Evolutionary conservation across 2,888 invertebrate species (phyloP).

Genomic region (Salpingus planirostris): DNA sequence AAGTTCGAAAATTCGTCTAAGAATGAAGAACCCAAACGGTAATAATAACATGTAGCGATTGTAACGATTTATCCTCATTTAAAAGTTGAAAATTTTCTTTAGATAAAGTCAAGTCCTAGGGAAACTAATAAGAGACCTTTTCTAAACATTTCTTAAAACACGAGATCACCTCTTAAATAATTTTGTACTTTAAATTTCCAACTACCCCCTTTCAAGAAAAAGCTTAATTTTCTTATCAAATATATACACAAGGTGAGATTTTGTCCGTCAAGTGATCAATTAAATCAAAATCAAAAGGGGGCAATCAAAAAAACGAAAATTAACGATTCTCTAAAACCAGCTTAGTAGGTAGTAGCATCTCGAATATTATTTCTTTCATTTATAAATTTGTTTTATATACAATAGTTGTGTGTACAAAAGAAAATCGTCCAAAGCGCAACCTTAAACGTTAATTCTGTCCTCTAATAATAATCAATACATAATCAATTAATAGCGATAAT

Average conservation of each 20-base stretch:
- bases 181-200: conserved; percentile 42
- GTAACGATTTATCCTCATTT: conserved; percentile 10
- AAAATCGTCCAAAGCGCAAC: too few relatives aligned
- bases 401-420: conserved; percentile 11
- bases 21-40: conserved; percentile 14
- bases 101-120: too few relatives aligned
- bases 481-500: too few relatives aligned
- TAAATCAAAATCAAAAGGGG: conserved; percentile 15
- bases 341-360: too few relatives aligned
- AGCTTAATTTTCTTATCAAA: conserved; percentile 9
- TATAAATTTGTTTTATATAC: conserved; percentile 23
- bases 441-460: too few relatives aligned
- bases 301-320: conserved; percentile 18
- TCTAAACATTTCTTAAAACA: conserved; percentile 31
- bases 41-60: conserved; percentile 11
- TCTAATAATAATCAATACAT: too few relatives aligned
- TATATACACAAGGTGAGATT: conserved; percentile 10
- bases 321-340: conserved; percentile 24
- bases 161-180: conserved; percentile 41
- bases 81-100: too few relatives aligned
- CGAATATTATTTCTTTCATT: too few relatives aligned
- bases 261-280: too few relatives aligned
- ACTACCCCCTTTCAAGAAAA: too few relatives aligned
- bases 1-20: conserved; percentile 9
- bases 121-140: conserved; percentile 31